These are phyloP conservation scores for Smithornis capensis DNA, from an alignment of 2,113 vertebrate genomes.

Conservation along the genomic window DNA sequence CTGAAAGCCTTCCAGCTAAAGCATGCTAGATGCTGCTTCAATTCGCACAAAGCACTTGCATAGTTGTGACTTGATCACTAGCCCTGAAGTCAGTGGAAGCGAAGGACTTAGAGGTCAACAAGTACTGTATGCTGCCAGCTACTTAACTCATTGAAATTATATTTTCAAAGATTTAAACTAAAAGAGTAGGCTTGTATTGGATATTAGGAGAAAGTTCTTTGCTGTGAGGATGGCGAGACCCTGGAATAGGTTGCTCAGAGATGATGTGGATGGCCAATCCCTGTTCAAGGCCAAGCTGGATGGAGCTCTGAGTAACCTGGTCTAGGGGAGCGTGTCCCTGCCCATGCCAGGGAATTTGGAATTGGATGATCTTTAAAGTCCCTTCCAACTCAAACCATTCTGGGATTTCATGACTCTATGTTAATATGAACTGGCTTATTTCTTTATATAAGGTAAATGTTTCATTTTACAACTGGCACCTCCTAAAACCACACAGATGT, in stretches of 20 bases:
- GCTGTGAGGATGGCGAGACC: background rate
- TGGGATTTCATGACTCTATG: background rate
- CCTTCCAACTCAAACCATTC: background rate
- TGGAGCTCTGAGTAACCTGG: background rate
- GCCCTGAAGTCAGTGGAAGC: no score
- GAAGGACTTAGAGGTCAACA: background rate
- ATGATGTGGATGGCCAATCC: background rate
- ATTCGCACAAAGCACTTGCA: background rate
- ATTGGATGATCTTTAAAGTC: background rate
- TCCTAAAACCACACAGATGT: fast-evolving
- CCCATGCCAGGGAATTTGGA: background rate
- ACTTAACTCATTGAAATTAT: background rate
- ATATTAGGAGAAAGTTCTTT: background rate
- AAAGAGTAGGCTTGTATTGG: background rate
- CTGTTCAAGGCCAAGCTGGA: background rate
- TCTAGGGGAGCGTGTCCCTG: background rate
- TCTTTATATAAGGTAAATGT: no score
- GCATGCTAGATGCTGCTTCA: background rate
- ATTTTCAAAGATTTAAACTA: background rate
- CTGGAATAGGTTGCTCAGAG: background rate
- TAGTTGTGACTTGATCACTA: background rate
- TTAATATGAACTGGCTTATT: background rate
- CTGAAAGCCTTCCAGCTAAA: background rate
- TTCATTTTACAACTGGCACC: background rate
- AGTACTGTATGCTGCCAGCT: background rate